Evolutionary conservation across 1,140 invertebrate species (phyloP).

Genomic region (Nylanderia fulva): DNA sequence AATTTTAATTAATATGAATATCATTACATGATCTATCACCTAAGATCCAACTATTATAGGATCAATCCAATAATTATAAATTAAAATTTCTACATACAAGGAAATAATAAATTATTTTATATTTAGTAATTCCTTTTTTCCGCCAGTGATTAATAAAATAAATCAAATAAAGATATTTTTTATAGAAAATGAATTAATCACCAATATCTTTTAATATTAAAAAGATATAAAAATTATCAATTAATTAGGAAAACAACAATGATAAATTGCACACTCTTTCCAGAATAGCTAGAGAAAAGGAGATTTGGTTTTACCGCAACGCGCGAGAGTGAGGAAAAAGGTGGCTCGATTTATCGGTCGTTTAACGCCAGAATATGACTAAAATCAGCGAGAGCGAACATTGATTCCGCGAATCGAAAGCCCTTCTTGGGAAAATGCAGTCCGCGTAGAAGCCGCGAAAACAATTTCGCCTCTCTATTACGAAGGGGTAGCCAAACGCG

Average conservation of each 20-base stretch:
- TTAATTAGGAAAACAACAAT: not conserved
- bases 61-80: too few species aligned
- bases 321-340: not conserved
- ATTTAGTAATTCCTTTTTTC: too few species aligned
- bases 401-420: slow-evolving; percentile 10
- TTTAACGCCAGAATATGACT: not conserved
- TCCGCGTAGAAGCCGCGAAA: slow-evolving; percentile 60
- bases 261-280: not conserved
- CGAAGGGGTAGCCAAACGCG: not conserved
- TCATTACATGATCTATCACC: too few species aligned
- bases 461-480: slow-evolving; percentile 72
- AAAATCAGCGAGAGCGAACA: slow-evolving; percentile 1
- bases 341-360: not conserved
- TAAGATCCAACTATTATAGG: too few species aligned
- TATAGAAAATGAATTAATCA: too few species aligned
- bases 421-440: slow-evolving; percentile 8
- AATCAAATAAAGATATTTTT: too few species aligned
- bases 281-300: not conserved
- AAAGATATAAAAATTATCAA: too few species aligned
- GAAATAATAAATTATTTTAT: too few species aligned
- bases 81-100: too few species aligned
- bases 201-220: too few species aligned
- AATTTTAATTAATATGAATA: too few species aligned
- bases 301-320: not conserved
- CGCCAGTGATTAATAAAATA: too few species aligned